These are phyloP conservation scores for Pocillopora grandis DNA, from an alignment of 92 coral and sea anemone genomes.

Conservation along the genomic window DNA sequence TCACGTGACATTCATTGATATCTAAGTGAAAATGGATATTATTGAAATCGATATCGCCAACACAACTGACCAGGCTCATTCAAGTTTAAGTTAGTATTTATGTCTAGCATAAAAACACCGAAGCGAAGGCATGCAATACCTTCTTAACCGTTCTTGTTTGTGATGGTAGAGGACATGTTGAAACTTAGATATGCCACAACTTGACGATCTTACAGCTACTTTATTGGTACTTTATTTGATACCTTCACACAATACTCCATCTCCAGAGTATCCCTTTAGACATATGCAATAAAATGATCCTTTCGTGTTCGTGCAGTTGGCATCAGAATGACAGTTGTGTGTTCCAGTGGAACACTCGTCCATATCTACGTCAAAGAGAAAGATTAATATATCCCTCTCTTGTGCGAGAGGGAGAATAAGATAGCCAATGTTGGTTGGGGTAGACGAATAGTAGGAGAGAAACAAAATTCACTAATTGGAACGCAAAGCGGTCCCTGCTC, in stretches of 20 bases:
- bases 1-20: constrained; percentile 24
- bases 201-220: neutral
- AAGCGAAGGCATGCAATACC: too few species aligned
- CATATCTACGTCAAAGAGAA: constrained; percentile 33
- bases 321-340: constrained; percentile 74
- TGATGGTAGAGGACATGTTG: neutral
- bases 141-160: too few species aligned
- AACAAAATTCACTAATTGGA: too few species aligned
- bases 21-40: neutral
- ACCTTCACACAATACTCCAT: constrained; percentile 49
- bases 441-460: too few species aligned
- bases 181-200: neutral
- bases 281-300: constrained; percentile 50
- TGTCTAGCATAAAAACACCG: too few species aligned
- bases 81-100: too few species aligned
- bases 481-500: too few species aligned
- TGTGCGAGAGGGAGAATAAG: too few species aligned
- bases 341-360: constrained; percentile 53
- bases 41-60: too few species aligned
- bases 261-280: constrained; percentile 55
- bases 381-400: neutral
- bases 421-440: too few species aligned
- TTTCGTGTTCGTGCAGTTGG: constrained; percentile 61
- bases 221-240: neutral
- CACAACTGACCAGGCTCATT: too few species aligned